A percentile compares a stretch with the other conserved stretches of the same genome.
Conservation (phyloP, 2,888 invertebrate species). For the Cerceris rybyensis region DNA sequence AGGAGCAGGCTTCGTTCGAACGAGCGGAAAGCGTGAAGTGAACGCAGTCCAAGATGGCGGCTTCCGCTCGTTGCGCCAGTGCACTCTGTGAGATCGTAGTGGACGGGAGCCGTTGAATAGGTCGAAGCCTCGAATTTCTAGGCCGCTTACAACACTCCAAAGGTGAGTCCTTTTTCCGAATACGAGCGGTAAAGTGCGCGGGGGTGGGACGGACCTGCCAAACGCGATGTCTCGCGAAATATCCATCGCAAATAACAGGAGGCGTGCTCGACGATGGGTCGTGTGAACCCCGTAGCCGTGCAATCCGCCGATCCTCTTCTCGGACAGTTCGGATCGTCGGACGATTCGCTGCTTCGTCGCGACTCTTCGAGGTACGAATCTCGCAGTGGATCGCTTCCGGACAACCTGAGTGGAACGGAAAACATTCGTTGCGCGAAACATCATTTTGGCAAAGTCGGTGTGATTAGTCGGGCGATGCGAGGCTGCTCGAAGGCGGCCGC, state of each 20-base stretch:
- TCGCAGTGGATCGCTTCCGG: neutral
- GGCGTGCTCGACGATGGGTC: conserved; percentile 46
- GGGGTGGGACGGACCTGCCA: neutral
- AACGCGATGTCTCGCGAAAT: conserved; percentile 24
- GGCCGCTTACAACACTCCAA: conserved; percentile 78
- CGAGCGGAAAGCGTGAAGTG: conserved; percentile 54
- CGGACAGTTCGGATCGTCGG: conserved; percentile 27
- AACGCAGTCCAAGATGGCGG: conserved; percentile 73
- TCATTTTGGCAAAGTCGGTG: conserved; percentile 21
- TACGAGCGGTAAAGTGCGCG: conserved; percentile 6
- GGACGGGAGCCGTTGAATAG: conserved; percentile 79
- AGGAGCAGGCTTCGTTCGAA: conserved; percentile 30
- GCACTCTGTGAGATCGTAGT: conserved; percentile 80
- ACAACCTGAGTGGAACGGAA: neutral
- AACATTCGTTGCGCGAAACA: conserved; percentile 9
- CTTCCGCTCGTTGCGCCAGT: conserved; percentile 79
- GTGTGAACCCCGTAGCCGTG: conserved; percentile 77
- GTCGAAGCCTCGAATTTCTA: conserved; percentile 79
- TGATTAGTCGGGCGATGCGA: conserved; percentile 13
- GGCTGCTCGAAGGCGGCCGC: conserved; percentile 52
- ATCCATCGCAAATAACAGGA: conserved; percentile 33
- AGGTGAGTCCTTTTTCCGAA: conserved; percentile 72
- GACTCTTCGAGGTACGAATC: neutral
- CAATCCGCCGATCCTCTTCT: conserved; percentile 30
- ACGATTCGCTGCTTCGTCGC: conserved; percentile 2